Evolutionary conservation across 2,797 vertebrate genomes (phyloP), one percentile per base, ranked within the genome.

Genomic region (Coendou prehensilis): DNA sequence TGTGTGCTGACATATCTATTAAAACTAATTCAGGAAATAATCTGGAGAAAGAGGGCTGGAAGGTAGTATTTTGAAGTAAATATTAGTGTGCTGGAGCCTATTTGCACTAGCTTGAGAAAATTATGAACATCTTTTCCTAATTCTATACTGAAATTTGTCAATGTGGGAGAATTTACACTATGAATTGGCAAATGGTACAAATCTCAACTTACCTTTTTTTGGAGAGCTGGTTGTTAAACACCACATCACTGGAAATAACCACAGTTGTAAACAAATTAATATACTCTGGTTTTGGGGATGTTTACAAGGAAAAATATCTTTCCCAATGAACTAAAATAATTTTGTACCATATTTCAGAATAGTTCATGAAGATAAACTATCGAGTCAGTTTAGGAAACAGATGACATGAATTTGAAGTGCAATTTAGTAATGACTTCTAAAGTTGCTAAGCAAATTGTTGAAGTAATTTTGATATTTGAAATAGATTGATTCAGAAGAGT

Each of bases 401-500:
- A 56, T 64, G 47, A 92, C 86, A 84, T 50, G 33, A 56, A 83
- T 91, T 87, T 92, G 78, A 96, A 93, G 30, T 90, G 28, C 18
- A 87, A 52, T 90, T 95, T 96, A 76, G 73, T 80, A 76, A 81
- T 87, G 61, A n/a, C n/a, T 69, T 94, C 89, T 93, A 67, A 84
- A 94, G 64, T 45, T 83, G 28, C 23, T 26, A 23, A 90, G 52
- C 22, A 90, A 96, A 92, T 91, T 93, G 63, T 67, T 14, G 33
- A 90, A 64, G 76, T 92, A 69, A 95, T 95, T 97, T 95, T 69
- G 33, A 47, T 80, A 69, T 76, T 33, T 54, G 69, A 97, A 86
- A 82, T 67, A 61, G 73, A 81, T 88, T 97, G 75, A 88, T 71
- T 86, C 71, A 92, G 61, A 95, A 95, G 85, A 93, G 54, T 59